Evolutionary conservation across 2,888 invertebrate species (phyloP).

Genomic region (Syrista parreyssii): DNA sequence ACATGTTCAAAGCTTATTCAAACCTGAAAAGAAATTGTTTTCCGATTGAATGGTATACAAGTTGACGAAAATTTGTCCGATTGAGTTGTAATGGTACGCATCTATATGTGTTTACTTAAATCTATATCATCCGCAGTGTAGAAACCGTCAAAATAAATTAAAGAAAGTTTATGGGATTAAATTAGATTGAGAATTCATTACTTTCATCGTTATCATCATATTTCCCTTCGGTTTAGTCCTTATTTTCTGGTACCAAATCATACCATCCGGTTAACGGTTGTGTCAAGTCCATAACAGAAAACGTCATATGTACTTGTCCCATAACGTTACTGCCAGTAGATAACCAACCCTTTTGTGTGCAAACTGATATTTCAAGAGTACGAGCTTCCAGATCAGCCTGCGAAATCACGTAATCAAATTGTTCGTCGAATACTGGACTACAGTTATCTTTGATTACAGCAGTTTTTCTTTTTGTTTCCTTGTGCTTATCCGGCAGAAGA

Average conservation of each 20-base stretch:
- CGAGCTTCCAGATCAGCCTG: slow-evolving; percentile 82
- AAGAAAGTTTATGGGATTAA: not conserved
- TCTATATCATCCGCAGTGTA: not conserved
- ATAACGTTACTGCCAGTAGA: slow-evolving; percentile 84
- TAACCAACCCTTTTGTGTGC: slow-evolving; percentile 87
- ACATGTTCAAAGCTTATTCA: not conserved
- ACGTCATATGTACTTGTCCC: slow-evolving; percentile 80
- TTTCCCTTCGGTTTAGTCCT: slow-evolving; percentile 50
- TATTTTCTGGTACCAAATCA: slow-evolving; percentile 73
- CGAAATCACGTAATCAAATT: slow-evolving; percentile 89
- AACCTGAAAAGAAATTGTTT: not conserved
- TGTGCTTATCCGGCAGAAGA: slow-evolving; percentile 84
- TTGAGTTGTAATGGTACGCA: not conserved
- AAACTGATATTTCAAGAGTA: slow-evolving; percentile 86
- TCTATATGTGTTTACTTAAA: not conserved
- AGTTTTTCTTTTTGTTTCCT: slow-evolving; percentile 90
- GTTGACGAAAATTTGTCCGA: not conserved
- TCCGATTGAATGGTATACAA: not conserved
- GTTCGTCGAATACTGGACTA: slow-evolving; percentile 91
- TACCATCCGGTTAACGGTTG: slow-evolving; percentile 81
- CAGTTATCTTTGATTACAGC: slow-evolving; percentile 88
- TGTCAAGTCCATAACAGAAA: slow-evolving; percentile 75
- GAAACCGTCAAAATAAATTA: not conserved
- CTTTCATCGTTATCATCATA: slow-evolving; percentile 28
- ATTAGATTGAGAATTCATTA: not conserved